Percentiles rank a stretch among this genome's conserved stretches.
These are phyloP conservation scores for Ceyx margarethae DNA, from an alignment of 2,113 vertebrate species.

Conservation along the genomic window DNA sequence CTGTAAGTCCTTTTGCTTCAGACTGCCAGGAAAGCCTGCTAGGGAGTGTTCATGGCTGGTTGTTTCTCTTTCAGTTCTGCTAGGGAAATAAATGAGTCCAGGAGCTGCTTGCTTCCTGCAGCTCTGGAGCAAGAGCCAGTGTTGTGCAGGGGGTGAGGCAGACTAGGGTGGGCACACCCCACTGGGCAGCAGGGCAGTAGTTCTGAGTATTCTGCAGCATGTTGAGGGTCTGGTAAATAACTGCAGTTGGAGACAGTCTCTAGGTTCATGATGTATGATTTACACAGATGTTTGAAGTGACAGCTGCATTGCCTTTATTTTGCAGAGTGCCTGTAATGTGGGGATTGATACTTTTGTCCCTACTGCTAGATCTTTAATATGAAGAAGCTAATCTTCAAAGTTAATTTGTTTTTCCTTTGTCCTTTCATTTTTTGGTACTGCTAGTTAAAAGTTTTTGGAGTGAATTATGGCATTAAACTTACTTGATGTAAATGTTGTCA, in stretches of 20 bases:
- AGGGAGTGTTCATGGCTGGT: background rate
- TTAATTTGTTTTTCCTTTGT: background rate
- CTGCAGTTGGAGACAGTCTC: background rate
- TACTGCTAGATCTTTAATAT: background rate
- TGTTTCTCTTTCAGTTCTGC: background rate
- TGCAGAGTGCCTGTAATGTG: background rate
- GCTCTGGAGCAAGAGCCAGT: background rate
- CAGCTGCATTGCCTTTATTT: background rate
- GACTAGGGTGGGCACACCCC: accelerated
- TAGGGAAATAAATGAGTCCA: background rate
- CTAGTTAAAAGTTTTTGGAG: background rate
- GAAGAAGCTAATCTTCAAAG: background rate
- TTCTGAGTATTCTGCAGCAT: background rate
- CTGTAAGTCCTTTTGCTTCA: background rate
- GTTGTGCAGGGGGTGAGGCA: background rate
- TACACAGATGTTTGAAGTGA: background rate
- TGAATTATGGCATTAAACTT: background rate
- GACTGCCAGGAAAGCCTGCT: background rate
- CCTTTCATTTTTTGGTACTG: background rate
- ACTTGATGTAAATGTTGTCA: background rate
- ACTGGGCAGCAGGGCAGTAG: background rate
- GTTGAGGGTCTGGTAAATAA: background rate
- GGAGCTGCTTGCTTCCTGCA: background rate
- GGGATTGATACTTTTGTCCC: background rate
- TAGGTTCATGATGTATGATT: background rate